Evolutionary conservation across 1,140 invertebrate genomes (phyloP).

Genomic region (Andricus grossulariae): DNA sequence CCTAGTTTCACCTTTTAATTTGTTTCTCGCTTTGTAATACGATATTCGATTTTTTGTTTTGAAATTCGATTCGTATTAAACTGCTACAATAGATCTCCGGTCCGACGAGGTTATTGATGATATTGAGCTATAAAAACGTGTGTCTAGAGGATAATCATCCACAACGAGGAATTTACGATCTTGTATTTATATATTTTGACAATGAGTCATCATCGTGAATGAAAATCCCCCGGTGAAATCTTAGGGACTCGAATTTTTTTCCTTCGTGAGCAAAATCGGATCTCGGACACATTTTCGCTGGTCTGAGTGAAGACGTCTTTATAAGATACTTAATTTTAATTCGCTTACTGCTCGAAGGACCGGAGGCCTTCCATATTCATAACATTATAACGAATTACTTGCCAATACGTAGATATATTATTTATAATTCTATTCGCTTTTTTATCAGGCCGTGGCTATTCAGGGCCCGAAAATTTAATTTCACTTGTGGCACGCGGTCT

Average conservation of each 20-base stretch:
- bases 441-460: constrained; percentile 75
- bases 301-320: neutral
- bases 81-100: constrained; percentile 50
- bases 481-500: constrained; percentile 74
- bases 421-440: constrained; percentile 65
- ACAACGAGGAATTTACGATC: neutral
- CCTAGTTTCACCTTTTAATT: constrained; percentile 17
- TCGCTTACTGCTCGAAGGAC: constrained; percentile 39
- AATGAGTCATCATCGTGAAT: neutral
- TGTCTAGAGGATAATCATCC: neutral
- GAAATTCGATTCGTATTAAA: constrained; percentile 41
- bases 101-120: constrained; percentile 44
- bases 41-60: neutral
- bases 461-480: constrained; percentile 72
- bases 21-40: neutral
- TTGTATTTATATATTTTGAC: neutral
- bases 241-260: constrained; percentile 11
- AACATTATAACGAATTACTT: constrained; percentile 64
- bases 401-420: constrained; percentile 60
- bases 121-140: constrained; percentile 45
- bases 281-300: neutral
- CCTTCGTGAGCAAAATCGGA: constrained; percentile 1
- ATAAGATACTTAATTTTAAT: constrained; percentile 6
- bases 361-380: constrained; percentile 53
- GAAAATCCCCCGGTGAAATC: neutral